Base-by-base conservation (phyloP, 2,888 invertebrate genomes). In the Macrophya annulata region DNA sequence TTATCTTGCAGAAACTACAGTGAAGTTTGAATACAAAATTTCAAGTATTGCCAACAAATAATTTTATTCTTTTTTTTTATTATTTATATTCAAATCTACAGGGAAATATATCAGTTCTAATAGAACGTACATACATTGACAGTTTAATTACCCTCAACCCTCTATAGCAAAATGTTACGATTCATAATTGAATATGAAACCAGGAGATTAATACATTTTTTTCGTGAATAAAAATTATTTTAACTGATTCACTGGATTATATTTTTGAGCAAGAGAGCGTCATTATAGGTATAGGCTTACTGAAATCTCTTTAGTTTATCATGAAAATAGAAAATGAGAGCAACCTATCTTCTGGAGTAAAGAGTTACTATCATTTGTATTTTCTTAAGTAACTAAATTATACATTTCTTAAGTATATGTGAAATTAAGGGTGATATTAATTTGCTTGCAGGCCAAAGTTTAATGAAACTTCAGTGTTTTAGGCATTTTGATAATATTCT, bases 131-230 rank as follows among this genome's bases (percentile, higher is more conserved):
- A 72, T 72, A 43, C n/a, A 72, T 72, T 72, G 74, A 74, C 74
- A 55, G 55, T 81, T 62, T 43, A 62, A 43, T 81, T 81, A 81
- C 81, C 81, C 81, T 62, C n/a, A 81, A 62, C 81, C 43, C 62
- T 81, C 81, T 21, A 81, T 37, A 21, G 40, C 59, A 62, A 62
- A 81, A 62, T 81, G 21, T 51, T 40, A 62, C 10, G 4, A 40
- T 43, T 40, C 59, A 12, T 4, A 21, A 17, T 43, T 51, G 15
- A 59, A 59, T 43, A 59, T 81, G 21, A 81, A 81, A 40, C 40
- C 10, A 77, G 37, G 37, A 25, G 55, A 55, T 15, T 55, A 51
- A 77, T 37, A 51, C 37, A 62, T 25, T 62, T 43, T 43, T 31
- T 31, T 31, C 8, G 2, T 2, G 17, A 77, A 55, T 37, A 37